Evolutionary conservation across 2,797 vertebrate genomes (phyloP), one percentile per base, ranked within the genome.

Genomic region (Fistularia tabacaria): DNA sequence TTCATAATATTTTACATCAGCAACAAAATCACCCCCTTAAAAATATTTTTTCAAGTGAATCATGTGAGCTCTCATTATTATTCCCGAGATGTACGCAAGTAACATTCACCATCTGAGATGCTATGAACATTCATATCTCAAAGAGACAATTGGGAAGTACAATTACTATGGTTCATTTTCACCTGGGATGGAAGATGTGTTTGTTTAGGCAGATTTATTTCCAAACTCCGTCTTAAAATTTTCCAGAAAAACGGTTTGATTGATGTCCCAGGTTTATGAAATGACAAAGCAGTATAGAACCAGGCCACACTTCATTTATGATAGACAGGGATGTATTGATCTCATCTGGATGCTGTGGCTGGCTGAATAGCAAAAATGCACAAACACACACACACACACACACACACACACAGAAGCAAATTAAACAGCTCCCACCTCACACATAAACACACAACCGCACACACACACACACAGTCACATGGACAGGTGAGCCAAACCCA

Each of bases 221-320:
- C 38, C 1, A 6, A 39, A 41, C 39, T 42, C 44, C 46, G n/a
- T 57, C 57, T 3, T 25, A 36, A 8, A 55, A 57, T 46, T 46
- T 56, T 12, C n/a, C 12, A 11, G 46, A 52, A 49, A 57, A 54
- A 13, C 10, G 9, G 7, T 36, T 11, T 62, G 51, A 66, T 64
- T 59, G 64, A 63, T 71, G 41, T 39, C 12, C 9, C 7, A 1
- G 3, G 14, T 36, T 64, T 43, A 46, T 54, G 66, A 14, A 60
- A 52, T 73, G 76, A 80, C 59, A 57, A 52, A 54, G 67, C 56
- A 66, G 47, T 7, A 46, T 51, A 49, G 44, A 76, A 81, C 48
- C 61, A 71, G 82, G 79, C 62, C 76, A 62, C 45, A n/a, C 56
- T 63, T 47, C 42, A 72, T 57, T 73, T 62, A 75, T 65, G 45